Evolutionary conservation across 2,888 invertebrate species (phyloP).

Genomic region (Microplitis manilae): DNA sequence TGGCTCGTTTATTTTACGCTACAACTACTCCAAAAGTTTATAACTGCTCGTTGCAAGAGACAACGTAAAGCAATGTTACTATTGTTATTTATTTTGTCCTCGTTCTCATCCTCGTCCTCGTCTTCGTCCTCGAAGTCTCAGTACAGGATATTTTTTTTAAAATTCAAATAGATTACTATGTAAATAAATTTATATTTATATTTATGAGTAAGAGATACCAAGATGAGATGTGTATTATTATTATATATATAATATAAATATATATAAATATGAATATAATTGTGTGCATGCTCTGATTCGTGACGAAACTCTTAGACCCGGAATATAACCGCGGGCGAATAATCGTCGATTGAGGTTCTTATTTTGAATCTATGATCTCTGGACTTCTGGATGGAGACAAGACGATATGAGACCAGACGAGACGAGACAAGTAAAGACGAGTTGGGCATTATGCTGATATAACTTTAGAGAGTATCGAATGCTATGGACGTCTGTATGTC

Average conservation of each 20-base stretch:
- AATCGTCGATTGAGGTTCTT: background rate
- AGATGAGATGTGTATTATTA: background rate
- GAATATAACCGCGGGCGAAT: background rate
- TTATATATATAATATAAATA: background rate
- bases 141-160: background rate
- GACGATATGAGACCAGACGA: background rate
- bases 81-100: background rate
- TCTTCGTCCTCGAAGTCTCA: background rate
- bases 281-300: constrained; percentile 25
- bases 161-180: background rate
- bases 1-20: constrained; percentile 19
- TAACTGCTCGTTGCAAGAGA: background rate
- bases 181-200: background rate
- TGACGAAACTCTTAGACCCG: constrained; percentile 6
- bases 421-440: background rate
- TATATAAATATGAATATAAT: background rate
- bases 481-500: constrained; percentile 2
- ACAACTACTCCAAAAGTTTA: constrained; percentile 21
- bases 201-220: background rate
- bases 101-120: background rate
- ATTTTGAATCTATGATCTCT: background rate
- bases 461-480: background rate
- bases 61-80: background rate
- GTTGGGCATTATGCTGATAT: background rate
- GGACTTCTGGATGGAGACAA: background rate